Evolutionary conservation across 2,113 vertebrate genomes (phyloP).

Genomic region (Oceanites oceanicus): DNA sequence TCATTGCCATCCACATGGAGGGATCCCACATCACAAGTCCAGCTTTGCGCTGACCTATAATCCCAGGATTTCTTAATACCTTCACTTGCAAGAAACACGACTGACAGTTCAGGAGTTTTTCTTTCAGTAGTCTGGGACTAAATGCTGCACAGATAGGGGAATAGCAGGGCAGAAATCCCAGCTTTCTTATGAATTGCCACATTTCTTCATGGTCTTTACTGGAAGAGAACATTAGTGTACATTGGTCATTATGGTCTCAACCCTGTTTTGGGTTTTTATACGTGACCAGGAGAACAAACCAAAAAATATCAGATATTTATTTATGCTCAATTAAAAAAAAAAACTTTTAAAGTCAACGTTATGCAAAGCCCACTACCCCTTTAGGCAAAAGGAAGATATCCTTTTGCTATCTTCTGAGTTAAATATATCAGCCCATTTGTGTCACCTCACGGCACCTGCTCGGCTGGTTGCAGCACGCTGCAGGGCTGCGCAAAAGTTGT

Average conservation of each 20-base stretch:
- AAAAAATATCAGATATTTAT: not conserved
- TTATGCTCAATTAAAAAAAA: not conserved
- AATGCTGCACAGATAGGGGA: not conserved
- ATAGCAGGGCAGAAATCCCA: not conserved
- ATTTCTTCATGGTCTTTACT: not conserved
- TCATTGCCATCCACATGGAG: not conserved
- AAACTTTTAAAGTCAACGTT: not conserved
- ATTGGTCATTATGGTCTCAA: not conserved
- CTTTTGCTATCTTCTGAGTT: not conserved
- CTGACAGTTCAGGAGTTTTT: not conserved
- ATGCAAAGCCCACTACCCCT: not conserved
- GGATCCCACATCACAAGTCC: not conserved
- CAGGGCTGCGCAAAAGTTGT: not conserved
- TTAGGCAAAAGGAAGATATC: not conserved
- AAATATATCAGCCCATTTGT: not conserved
- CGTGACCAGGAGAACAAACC: not conserved
- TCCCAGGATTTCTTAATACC: not conserved
- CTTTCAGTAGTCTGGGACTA: not conserved
- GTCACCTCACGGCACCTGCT: not conserved
- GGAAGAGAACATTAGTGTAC: not conserved
- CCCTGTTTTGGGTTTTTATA: not conserved
- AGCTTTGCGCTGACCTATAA: not conserved
- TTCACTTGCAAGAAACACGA: not conserved
- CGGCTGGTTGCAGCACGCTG: too few species aligned
- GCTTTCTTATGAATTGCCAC: fast-evolving